Conservation (phyloP, 1,140 invertebrate species). For the Halesus radiatus region DNA sequence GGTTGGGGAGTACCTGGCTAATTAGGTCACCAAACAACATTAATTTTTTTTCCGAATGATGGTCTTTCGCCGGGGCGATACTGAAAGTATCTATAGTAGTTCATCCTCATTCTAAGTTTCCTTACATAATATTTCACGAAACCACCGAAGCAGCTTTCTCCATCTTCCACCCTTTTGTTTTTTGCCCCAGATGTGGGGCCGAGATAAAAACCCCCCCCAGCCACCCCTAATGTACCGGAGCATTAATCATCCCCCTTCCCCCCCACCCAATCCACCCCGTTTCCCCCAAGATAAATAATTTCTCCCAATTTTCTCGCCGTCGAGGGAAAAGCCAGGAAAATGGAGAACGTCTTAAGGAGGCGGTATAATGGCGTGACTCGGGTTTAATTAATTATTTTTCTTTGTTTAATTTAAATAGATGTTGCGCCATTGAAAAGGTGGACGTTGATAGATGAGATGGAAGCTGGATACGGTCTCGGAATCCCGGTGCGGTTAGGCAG, state of each 20-base stretch:
- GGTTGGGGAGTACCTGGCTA: too few species aligned
- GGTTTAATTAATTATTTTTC: conserved; percentile 14
- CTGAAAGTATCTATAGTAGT: too few species aligned
- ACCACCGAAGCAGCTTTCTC: background rate
- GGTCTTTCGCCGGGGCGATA: too few species aligned
- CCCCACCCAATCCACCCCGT: background rate
- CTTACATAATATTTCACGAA: too few species aligned
- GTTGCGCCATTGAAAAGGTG: conserved; percentile 11
- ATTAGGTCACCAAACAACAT: too few species aligned
- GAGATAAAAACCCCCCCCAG: conserved; percentile 28
- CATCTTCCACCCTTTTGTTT: conserved; percentile 36
- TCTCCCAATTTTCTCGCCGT: conserved; percentile 49
- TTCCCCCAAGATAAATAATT: conserved; percentile 54
- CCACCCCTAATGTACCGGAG: conserved; percentile 45
- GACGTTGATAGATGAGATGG: background rate
- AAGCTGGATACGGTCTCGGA: background rate
- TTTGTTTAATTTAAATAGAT: conserved; percentile 6
- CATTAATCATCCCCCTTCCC: conserved; percentile 50
- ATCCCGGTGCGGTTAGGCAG: background rate
- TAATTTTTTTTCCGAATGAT: too few species aligned
- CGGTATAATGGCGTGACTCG: background rate
- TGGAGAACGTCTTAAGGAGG: conserved; percentile 3
- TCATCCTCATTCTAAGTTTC: too few species aligned
- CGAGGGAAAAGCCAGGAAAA: conserved; percentile 7
- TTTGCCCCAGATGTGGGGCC: conserved; percentile 33